These are phyloP conservation scores for Scarus forsteni DNA, from an alignment of 2,797 vertebrate genomes.

Conservation along the genomic window DNA sequence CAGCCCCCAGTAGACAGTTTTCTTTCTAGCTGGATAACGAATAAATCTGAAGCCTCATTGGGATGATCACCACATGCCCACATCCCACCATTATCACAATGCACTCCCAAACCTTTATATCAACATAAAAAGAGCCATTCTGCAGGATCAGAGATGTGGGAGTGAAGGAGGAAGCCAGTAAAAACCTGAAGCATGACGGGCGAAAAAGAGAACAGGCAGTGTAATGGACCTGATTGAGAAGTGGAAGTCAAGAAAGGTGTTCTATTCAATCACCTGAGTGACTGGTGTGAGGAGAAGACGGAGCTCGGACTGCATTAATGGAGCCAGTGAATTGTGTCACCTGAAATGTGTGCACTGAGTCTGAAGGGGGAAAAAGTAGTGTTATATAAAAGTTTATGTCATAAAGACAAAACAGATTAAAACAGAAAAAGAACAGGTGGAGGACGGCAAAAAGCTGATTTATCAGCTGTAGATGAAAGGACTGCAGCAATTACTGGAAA, in stretches of 20 bases:
- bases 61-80: neutral
- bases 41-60: neutral
- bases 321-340: constrained; percentile 18
- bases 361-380: constrained; percentile 14
- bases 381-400: constrained; percentile 38
- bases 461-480: constrained; percentile 53
- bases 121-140: neutral
- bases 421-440: constrained; percentile 32
- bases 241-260: constrained; percentile 27
- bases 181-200: constrained; percentile 23
- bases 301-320: constrained; percentile 23
- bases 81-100: neutral
- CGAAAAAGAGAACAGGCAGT: constrained; percentile 6
- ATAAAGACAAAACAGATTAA: constrained; percentile 26
- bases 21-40: neutral
- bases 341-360: constrained; percentile 33
- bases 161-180: constrained; percentile 1
- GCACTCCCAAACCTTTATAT: constrained; percentile 5
- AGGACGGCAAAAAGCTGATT: constrained; percentile 40
- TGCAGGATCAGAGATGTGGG: neutral
- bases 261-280: constrained; percentile 19
- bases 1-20: neutral
- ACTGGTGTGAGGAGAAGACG: constrained; percentile 20
- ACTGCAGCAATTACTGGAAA: constrained; percentile 62
- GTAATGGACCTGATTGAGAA: constrained; percentile 28